These are phyloP conservation scores for Branchellion lobata DNA, from an alignment of 2,888 invertebrate species.

Conservation along the genomic window DNA sequence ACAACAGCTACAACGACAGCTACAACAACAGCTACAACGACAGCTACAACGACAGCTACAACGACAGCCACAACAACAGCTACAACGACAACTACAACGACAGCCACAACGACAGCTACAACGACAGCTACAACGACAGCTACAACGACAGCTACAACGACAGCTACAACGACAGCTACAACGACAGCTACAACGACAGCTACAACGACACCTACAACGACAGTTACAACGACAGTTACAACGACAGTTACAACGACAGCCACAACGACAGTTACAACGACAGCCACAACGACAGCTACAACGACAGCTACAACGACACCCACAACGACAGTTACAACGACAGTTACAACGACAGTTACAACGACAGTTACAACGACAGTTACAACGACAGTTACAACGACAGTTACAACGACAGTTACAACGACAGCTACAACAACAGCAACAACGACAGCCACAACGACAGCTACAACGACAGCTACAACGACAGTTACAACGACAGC, in stretches of 20 bases:
- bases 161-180: slow-evolving; percentile 12
- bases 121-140: background rate
- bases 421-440: background rate
- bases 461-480: slow-evolving; percentile 12
- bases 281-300: background rate
- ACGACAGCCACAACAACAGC: too few species aligned
- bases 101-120: background rate
- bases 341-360: background rate
- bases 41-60: too few species aligned
- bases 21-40: too few species aligned
- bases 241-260: background rate
- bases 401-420: background rate
- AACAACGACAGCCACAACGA: too few species aligned
- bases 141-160: slow-evolving; percentile 12
- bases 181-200: background rate
- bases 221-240: background rate
- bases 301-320: too few species aligned
- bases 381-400: background rate
- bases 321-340: background rate
- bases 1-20: too few species aligned
- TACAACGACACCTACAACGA: too few species aligned
- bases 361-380: background rate
- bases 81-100: too few species aligned
- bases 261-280: too few species aligned
- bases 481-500: background rate